Percentiles rank a stretch among this genome's conserved stretches.
Conservation (phyloP, 1,140 invertebrate species). For the Tetraneura akinire region DNA sequence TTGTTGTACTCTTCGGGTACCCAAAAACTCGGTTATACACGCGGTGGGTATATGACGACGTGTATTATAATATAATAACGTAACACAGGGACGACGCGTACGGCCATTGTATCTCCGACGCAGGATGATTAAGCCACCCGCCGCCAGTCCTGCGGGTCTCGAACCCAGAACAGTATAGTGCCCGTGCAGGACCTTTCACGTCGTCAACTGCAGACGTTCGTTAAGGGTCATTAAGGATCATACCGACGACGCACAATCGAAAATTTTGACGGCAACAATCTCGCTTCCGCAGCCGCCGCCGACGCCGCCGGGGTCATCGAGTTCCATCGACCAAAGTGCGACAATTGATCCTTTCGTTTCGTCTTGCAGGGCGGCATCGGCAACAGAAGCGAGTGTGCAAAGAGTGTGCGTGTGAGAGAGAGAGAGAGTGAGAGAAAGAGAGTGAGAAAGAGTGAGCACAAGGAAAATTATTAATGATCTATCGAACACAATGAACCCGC, state of each 20-base stretch:
- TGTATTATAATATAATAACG: too few species aligned
- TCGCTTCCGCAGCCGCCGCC: not conserved
- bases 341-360: slow-evolving; percentile 25
- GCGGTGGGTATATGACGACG: not conserved
- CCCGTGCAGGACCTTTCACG: slow-evolving; percentile 14
- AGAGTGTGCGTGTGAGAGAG: too few species aligned
- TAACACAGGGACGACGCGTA: not conserved
- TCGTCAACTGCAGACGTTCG: slow-evolving; percentile 49
- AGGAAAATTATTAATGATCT: slow-evolving; percentile 37
- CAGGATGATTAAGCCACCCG: slow-evolving; percentile 31
- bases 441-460: not conserved
- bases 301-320: too few species aligned
- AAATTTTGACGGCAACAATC: slow-evolving; percentile 39
- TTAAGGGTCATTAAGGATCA: slow-evolving; percentile 49
- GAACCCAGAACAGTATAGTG: too few species aligned
- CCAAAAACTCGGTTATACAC: not conserved
- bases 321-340: not conserved
- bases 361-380: too few species aligned
- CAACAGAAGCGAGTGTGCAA: too few species aligned
- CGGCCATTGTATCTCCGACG: slow-evolving; percentile 5
- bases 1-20: slow-evolving; percentile 15
- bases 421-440: too few species aligned
- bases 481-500: slow-evolving; percentile 16
- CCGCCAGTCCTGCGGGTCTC: not conserved
- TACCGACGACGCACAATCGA: slow-evolving; percentile 12